Percentiles rank a stretch among this genome's conserved stretches.
phyloP scores from a whole-genome alignment of 2,888 invertebrate genomes.

The Bruchidius siliquastri region DNA sequence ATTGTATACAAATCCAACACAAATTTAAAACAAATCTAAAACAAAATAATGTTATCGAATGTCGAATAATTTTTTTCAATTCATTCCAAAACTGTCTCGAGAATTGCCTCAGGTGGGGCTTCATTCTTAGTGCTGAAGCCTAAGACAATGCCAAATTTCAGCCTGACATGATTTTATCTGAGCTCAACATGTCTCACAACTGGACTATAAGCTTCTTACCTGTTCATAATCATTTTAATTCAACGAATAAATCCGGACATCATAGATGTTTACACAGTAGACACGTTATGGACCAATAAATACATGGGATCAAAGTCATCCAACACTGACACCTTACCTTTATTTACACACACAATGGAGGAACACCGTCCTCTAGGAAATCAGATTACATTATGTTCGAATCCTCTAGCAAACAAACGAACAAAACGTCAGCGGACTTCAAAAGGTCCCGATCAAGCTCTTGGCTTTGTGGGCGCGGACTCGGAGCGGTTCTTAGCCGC shows the following conservation, averaged over 20 bases:
- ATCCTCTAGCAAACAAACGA: neutral
- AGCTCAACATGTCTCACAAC: too few relatives aligned
- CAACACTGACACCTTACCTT: neutral
- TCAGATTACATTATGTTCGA: neutral
- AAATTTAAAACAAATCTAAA: too few relatives aligned
- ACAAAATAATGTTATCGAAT: too few relatives aligned
- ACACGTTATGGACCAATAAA: neutral
- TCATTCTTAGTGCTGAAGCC: too few relatives aligned
- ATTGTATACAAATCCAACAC: too few relatives aligned
- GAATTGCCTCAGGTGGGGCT: too few relatives aligned
- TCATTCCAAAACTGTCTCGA: too few relatives aligned
- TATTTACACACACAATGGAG: neutral
- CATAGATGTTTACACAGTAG: neutral
- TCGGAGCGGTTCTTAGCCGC: neutral
- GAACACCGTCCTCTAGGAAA: neutral
- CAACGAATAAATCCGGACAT: neutral
- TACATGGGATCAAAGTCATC: neutral
- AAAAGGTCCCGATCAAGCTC: conserved; percentile 11
- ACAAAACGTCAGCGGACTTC: neutral
- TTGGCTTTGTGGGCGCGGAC: neutral
- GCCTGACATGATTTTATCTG: too few relatives aligned
- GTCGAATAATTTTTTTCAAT: too few relatives aligned
- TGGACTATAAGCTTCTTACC: too few relatives aligned
- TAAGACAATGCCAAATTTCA: too few relatives aligned
- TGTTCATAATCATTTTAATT: too few relatives aligned